Conservation (phyloP, 2,797 vertebrate species). For the Sebastes trivittatus region DNA sequence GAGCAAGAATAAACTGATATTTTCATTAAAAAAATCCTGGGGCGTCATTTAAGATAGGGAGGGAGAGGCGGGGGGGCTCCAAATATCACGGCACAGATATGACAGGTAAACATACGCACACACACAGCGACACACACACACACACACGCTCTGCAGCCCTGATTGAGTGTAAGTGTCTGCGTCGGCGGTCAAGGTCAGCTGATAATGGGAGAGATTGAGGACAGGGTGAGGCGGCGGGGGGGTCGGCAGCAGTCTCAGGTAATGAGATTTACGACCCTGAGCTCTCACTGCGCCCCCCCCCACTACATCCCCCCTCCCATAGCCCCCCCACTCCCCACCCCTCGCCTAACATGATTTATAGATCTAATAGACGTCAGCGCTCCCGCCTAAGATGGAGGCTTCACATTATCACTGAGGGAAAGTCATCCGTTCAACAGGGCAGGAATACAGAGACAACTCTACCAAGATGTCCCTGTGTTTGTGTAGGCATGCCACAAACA, state of each 20-base stretch:
- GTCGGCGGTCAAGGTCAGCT: slow-evolving; percentile 81
- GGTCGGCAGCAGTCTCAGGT: slow-evolving; percentile 72
- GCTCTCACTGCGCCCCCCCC: slow-evolving; percentile 46
- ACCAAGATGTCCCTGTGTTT: not conserved
- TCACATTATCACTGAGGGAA: slow-evolving; percentile 70
- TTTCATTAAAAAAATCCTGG: slow-evolving; percentile 43
- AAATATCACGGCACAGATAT: slow-evolving; percentile 55
- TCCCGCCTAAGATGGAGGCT: slow-evolving; percentile 69
- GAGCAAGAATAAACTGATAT: slow-evolving; percentile 41
- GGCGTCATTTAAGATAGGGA: slow-evolving; percentile 37
- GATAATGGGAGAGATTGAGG: slow-evolving; percentile 83
- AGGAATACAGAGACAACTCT: slow-evolving; percentile 52
- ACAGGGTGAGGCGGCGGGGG: slow-evolving; percentile 63
- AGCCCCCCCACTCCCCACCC: slow-evolving; percentile 10
- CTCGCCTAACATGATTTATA: slow-evolving; percentile 79
- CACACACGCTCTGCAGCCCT: slow-evolving; percentile 45
- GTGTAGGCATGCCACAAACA: not conserved
- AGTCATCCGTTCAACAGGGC: slow-evolving; percentile 66
- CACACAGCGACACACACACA: not conserved
- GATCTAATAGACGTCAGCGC: slow-evolving; percentile 77
- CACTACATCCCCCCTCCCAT: not conserved
- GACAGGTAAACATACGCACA: slow-evolving; percentile 48
- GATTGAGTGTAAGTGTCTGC: slow-evolving; percentile 80
- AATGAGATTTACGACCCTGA: slow-evolving; percentile 84
- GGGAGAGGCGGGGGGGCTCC: not conserved